Evolutionary conservation across 2,797 vertebrate species (phyloP).

Genomic region (Cephalopachus bancanus): DNA sequence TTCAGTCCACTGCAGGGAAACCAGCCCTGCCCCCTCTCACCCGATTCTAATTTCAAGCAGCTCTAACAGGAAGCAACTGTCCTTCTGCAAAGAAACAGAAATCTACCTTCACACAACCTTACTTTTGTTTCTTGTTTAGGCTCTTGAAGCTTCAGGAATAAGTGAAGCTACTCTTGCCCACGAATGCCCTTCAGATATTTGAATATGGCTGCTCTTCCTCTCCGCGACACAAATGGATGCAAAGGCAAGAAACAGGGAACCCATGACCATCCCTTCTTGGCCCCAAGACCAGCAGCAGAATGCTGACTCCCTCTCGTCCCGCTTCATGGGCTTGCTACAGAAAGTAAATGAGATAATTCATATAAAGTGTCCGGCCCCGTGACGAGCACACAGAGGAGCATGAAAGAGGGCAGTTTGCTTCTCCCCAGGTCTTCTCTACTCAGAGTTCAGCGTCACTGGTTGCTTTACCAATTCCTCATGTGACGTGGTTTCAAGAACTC

Average conservation of each 20-base stretch:
- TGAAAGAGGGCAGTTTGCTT: neutral
- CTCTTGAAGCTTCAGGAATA: neutral
- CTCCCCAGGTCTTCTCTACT: neutral
- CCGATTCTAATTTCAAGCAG: neutral
- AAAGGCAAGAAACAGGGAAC: neutral
- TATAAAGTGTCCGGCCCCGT: neutral
- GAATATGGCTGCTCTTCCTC: neutral
- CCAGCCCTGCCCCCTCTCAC: neutral
- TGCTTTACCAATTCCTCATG: neutral
- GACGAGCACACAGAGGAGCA: too few relatives aligned
- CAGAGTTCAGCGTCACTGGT: neutral
- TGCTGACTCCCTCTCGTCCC: too few relatives aligned
- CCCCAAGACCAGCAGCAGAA: neutral
- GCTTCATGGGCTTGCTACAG: too few relatives aligned
- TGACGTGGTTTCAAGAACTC: neutral
- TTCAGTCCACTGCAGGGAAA: neutral
- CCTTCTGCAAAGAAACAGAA: neutral
- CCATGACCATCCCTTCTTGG: neutral
- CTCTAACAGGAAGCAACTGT: neutral
- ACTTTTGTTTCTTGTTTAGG: neutral
- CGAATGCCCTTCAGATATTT: neutral
- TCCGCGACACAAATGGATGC: neutral
- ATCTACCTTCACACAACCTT: neutral
- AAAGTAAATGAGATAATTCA: neutral
- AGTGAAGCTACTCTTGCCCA: neutral